Evolutionary conservation across 2,797 vertebrate genomes (phyloP), one percentile per base, ranked within the genome.

Genomic region (Pantherophis alleghaniensis): DNA sequence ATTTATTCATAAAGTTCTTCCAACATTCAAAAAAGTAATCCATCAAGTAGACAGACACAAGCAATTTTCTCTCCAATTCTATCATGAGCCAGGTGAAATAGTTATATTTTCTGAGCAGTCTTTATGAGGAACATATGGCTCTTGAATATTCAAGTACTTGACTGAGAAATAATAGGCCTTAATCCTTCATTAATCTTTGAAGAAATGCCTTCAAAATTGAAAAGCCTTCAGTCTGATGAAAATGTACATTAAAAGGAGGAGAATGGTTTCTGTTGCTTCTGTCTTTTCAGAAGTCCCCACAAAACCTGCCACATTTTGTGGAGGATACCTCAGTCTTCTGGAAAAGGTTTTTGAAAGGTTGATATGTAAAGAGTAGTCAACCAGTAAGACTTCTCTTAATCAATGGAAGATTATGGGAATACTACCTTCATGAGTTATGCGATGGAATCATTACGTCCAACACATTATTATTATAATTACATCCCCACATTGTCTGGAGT

Each of bases 1-100:
- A 20, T 93, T 92, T 11, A 32, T 24, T 83, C 89, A 93, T 86
- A 83, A 6, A 60, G 92, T 61, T 93, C 22, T 93, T 93, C 59
- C 47, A 1, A 6, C 55, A 37, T 14, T 56, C 59, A 63, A 55
- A 61, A 10, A 47, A 86, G 26, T 16, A 86, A 86, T 53, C 18
- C 26, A 24, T 59, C 66, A 42, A 55, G 57, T n/a, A 86, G 57
- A 91, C 92, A 37, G 90, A 74, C 59, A 59, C 6, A 88, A 91
- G 69, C 28, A 86, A 37, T 61, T 53, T 53, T 4, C 18, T 47
- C 24, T 74, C 10, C 6, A 32, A 88, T 89, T 32, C 57, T n/a
- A 12, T 63, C 22, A 16, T 26, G 18, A 32, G 11, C 20, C 56
- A 60, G 7, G 7, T 79, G 6, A 12, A 10, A 47, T 57, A 92